A percentile compares a stretch with the other conserved stretches of the same genome.
phyloP scores from a whole-genome alignment of 2,888 invertebrate species.

The Nomada goodeniana region DNA sequence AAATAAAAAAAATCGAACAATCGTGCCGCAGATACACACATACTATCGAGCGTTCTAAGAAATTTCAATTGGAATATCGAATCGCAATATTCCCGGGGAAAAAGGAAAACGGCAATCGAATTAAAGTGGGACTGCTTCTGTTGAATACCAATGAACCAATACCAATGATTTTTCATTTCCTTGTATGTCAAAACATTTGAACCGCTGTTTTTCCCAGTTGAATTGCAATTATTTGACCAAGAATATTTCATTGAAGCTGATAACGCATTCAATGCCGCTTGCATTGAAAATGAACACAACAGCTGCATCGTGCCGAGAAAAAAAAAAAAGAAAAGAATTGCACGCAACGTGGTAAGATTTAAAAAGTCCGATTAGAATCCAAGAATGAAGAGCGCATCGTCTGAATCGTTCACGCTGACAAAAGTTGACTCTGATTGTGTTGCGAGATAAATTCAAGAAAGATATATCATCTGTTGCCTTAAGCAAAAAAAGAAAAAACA shows the following conservation, averaged over 20 bases:
- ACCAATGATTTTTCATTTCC: not conserved
- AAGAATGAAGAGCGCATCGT: not conserved
- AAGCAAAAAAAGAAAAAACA: no score
- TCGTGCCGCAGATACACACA: not conserved
- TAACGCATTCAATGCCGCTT: not conserved
- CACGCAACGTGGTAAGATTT: not conserved
- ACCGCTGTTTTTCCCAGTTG: conserved; percentile 21
- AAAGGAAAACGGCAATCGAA: not conserved
- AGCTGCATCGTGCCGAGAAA: not conserved
- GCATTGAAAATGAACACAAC: not conserved
- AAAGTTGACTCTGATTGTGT: not conserved
- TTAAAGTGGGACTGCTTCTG: conserved; percentile 15
- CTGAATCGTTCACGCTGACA: not conserved
- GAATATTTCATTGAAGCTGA: not conserved
- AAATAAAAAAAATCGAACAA: not conserved
- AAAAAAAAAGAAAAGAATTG: not conserved
- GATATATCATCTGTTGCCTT: not conserved
- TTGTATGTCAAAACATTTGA: no score
- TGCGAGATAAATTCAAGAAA: conserved; percentile 4
- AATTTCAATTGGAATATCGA: conserved; percentile 5
- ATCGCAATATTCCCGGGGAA: not conserved
- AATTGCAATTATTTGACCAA: conserved; percentile 25
- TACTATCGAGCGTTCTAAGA: not conserved
- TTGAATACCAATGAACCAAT: not conserved
- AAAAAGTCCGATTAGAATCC: not conserved